These are phyloP conservation scores for Artibeus lituratus DNA, from an alignment of 2,797 vertebrate genomes.

Conservation along the genomic window DNA sequence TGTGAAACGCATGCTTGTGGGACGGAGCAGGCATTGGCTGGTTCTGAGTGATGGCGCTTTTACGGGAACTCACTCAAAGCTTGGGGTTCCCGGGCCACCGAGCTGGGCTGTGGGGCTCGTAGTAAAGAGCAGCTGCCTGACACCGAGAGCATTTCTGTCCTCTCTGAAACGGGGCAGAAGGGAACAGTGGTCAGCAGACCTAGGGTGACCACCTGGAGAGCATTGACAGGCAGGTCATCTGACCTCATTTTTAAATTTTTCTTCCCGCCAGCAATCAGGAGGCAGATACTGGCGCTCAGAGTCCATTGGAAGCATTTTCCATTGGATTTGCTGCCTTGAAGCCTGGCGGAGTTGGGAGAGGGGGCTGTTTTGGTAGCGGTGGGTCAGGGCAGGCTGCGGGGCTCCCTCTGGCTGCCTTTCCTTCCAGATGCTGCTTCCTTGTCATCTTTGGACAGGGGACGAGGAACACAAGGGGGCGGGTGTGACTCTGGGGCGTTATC, in stretches of 20 bases:
- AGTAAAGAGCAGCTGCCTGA: background rate
- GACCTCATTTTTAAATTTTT: background rate
- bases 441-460: too few relatives aligned
- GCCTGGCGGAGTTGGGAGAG: background rate
- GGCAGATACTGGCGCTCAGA: background rate
- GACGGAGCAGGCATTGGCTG: background rate
- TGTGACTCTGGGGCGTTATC: background rate
- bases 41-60: background rate
- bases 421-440: background rate
- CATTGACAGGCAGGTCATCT: slow-evolving; percentile 56
- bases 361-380: background rate
- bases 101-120: background rate
- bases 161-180: background rate
- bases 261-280: background rate
- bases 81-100: background rate
- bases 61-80: background rate
- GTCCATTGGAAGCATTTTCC: background rate
- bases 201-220: slow-evolving; percentile 39
- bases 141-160: background rate
- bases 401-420: background rate
- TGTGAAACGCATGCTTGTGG: background rate
- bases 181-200: background rate
- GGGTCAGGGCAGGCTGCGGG: background rate
- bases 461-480: background rate
- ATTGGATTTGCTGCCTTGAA: background rate